Percentiles rank a stretch among this genome's conserved stretches.
Conservation (phyloP, 1,140 invertebrate genomes). For the Macrobrachium rosenbergii region DNA sequence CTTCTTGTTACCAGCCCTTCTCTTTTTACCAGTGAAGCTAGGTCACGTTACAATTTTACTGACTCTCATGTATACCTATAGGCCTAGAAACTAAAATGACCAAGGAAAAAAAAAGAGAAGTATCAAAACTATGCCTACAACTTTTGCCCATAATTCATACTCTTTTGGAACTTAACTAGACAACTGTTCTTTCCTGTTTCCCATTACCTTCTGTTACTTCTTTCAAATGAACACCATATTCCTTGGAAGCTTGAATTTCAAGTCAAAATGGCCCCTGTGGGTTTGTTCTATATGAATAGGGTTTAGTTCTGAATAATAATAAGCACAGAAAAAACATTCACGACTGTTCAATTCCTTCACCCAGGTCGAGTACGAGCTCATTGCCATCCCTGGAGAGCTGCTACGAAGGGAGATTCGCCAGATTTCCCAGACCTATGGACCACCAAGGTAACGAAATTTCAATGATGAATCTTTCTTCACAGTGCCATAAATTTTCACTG, state of each 20-base stretch:
- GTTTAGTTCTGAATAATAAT: not conserved
- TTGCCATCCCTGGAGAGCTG: slow-evolving; percentile 33
- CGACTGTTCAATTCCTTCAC: not conserved
- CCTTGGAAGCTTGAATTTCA: no score
- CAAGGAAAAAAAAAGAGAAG: not conserved
- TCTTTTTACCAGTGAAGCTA: not conserved
- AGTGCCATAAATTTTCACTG: not conserved
- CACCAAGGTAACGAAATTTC: not conserved
- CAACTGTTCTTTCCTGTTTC: no score
- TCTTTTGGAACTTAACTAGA: no score
- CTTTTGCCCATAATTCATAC: not conserved
- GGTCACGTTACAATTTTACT: no score
- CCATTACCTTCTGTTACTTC: no score
- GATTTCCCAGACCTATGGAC: slow-evolving; percentile 9
- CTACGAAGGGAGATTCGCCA: slow-evolving; percentile 34
- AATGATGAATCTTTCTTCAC: not conserved
- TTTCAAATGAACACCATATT: no score
- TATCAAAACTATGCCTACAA: not conserved
- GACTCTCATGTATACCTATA: no score
- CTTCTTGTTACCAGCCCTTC: not conserved
- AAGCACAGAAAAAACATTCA: not conserved
- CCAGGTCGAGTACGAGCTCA: slow-evolving; percentile 47
- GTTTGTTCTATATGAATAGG: no score
- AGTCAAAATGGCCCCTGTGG: no score
- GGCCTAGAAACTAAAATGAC: not conserved